Evolutionary conservation across 2,797 vertebrate genomes (phyloP), one percentile per base, ranked within the genome.

Genomic region (Brachyrhaphis roseni): DNA sequence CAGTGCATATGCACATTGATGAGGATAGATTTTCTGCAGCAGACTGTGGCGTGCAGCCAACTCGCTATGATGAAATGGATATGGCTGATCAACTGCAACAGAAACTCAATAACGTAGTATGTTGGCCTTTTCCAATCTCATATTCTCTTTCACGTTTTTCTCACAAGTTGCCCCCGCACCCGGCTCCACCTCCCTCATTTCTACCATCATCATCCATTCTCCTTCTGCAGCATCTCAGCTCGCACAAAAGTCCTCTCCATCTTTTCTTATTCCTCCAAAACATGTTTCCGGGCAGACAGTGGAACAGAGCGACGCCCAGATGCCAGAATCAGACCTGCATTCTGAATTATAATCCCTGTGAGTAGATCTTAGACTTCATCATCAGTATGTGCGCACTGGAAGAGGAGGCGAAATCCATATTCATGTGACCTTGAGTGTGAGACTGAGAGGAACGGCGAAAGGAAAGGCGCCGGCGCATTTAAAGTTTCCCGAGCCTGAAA

Each of bases 371-470:
- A 90, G 94, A 95, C 94, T 95, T 93, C 86, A 91, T 94, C 93
- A 93, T 94, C 92, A 93, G 93, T 93, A 92, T 93, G 90, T 93
- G 92, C 53, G 84, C 31, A 75, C 83, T 87, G 89, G 90, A 91
- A 93, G 94, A 94, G 91, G 89, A 95, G 89, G 88, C 49, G 74
- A 86, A 92, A 95, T 98, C 95, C 96, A 97, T 97, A 97, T 97
- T 97, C 96, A 97, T 96, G 94, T 97, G 97, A 98, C 97, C 97
- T 98, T 98, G 97, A 97, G 91, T 36, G 86, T 87, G 88, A 90
- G 88, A 83, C 87, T 83, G 86, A 87, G 88, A 90, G 88, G 88
- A 90, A 91, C 84, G 87, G 88, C 75, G 78, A 59, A 78, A 85
- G 86, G 86, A 91, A 84, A 89, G 90, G 89, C 90, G 83, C 86